Evolutionary conservation across 2,797 vertebrate species (phyloP), one percentile per base, ranked within the genome.

Genomic region (Eospalax fontanierii): DNA sequence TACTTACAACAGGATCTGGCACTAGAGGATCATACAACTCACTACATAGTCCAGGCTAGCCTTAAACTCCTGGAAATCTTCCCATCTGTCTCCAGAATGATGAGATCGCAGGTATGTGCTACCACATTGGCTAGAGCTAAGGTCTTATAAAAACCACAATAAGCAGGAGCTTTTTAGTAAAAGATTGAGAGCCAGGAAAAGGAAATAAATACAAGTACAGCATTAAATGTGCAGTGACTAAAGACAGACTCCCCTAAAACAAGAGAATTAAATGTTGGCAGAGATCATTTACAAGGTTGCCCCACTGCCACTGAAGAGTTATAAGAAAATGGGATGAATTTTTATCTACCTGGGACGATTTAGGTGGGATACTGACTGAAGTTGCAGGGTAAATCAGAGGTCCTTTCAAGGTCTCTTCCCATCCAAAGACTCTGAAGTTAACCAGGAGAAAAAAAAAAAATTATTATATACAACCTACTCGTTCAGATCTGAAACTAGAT

Each of bases 381-480:
- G 94, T 40, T 90, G 94, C 88, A 90, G 90, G 91, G 71, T 88
- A 95, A 95, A 95, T 87, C 88, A 92, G 65, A 91, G 85, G 85
- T 95, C 66, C 78, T 97, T 90, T 96, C 96, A 97, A 94, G 92
- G 90, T 96, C 66, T 97, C 92, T 89, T 96, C 76, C 88, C 94
- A 93, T 96, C 97, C 94, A 97, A 93, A 97, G 93, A 94, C 71
- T 95, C 96, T 96, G 95, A 8, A 0, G 96, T 96, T 93, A 96
- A 97, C 76, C 90, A 95, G 65, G 93, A 95, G 63, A 85, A 28
- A 81, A 38, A 63, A 63, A 65, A 22, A 93, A 93, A 96, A 33
- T 93, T 87, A 83, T 95, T 94, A 96, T 40, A 19, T 92, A 91
- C 40, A 90, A 68, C 33, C 73, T 91, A 90, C 15, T 84, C 24